Base-by-base conservation (phyloP, 2,113 vertebrate species). In the Piaya cayana region DNA sequence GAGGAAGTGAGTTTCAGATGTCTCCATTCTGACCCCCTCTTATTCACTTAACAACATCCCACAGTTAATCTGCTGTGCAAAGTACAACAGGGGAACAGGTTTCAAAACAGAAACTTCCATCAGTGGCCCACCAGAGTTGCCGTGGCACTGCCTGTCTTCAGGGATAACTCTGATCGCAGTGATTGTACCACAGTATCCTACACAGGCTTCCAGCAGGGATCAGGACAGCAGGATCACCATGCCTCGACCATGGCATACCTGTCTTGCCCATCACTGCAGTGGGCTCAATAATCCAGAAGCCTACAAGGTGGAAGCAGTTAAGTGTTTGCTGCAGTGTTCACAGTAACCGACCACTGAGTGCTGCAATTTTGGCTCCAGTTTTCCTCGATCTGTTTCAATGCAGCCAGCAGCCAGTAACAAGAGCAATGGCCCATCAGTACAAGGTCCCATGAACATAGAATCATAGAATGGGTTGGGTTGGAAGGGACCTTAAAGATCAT, bases 121-220 rank as follows among this genome's bases (percentile, higher is more conserved):
- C 68, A 21, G 11, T 58, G 2, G 0, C 86, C 74, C 64, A 87
- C 21, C 34, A 25, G 45, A 55, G n/a, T 0, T 62, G 52, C 56
- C 6, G 4, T 10, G 43, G 64, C 26, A 11, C 34, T 37, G 79
- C 42, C 52, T 13, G 53, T 15, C 52, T 43, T 49, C 22, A 25
- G 59, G 32, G n/a, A 69, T 34, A 50, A 5, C 80, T 6, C 45
- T 30, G 30, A 43, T 13, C 0, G 0, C 5, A 6, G 8, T 5
- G 21, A 49, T 42, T 11, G 10, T 37, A 42, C 32, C 2, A 3
- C 60, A 43, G 13, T 15, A 29, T 14, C 45, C n/a, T 16, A 16
- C 52, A 20, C 34, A 22, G 77, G 60, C 60, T 81, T 37, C 77
- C 88, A 55, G 36, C 25, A 56, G 47, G 69, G 42, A 64, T 8